These are phyloP conservation scores for Trisateles emortualis DNA, from an alignment of 2,888 invertebrate genomes.

Conservation along the genomic window DNA sequence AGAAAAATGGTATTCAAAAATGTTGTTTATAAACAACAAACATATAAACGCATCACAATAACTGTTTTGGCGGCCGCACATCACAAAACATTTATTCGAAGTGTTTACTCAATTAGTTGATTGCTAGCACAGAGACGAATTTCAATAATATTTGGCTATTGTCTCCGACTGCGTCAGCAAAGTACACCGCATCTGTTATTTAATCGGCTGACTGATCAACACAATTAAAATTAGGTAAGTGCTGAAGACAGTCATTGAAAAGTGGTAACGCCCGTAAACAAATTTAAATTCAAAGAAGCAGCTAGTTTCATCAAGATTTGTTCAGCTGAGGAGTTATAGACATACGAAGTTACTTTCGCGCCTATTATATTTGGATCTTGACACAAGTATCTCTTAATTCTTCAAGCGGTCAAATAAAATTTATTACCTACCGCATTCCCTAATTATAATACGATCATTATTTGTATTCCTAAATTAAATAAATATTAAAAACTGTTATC, in stretches of 20 bases:
- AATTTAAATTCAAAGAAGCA: no score
- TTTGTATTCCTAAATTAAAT: constrained; percentile 28
- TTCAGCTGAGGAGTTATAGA: no score
- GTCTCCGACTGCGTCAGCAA: background rate
- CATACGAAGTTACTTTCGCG: no score
- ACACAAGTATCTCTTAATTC: constrained; percentile 29
- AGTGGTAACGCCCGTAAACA: no score
- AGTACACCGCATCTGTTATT: no score
- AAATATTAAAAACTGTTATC: constrained; percentile 21
- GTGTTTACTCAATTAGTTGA: constrained; percentile 36
- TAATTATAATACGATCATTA: constrained; percentile 36
- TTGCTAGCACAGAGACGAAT: constrained; percentile 36
- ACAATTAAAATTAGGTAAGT: no score
- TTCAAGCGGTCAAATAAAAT: constrained; percentile 25
- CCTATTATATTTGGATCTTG: no score
- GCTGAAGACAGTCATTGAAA: no score
- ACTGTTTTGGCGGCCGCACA: constrained; percentile 29
- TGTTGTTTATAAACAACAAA: background rate
- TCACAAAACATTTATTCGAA: constrained; percentile 32
- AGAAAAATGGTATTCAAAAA: background rate
- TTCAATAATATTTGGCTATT: constrained; percentile 21
- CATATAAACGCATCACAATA: background rate
- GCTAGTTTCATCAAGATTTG: no score
- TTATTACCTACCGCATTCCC: constrained; percentile 27
- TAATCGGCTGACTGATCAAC: no score